Conservation (phyloP, 2,888 invertebrate species). For the Stegana nigrithorax region DNA sequence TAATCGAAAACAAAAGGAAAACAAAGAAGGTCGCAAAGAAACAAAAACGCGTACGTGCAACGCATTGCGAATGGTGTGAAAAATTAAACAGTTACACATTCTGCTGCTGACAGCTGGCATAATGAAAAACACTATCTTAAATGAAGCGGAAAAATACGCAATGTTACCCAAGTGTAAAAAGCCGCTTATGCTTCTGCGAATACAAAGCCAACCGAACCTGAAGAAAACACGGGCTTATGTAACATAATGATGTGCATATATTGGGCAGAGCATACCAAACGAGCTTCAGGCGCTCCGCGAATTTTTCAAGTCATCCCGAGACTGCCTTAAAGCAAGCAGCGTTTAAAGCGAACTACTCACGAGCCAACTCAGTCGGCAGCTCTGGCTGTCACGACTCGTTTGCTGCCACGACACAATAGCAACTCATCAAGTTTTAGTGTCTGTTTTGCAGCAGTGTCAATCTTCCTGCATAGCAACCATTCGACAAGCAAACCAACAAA, state of each 20-base stretch:
- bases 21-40: no score
- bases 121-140: conserved; percentile 45
- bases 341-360: no score
- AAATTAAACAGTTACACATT: conserved; percentile 44
- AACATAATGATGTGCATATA: no score
- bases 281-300: no score
- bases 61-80: conserved; percentile 49
- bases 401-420: neutral
- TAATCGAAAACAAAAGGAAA: no score
- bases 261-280: no score
- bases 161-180: conserved; percentile 47
- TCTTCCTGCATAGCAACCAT: neutral
- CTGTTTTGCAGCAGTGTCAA: neutral
- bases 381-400: no score
- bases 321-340: no score
- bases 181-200: neutral
- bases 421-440: conserved; percentile 13
- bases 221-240: no score
- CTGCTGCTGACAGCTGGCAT: conserved; percentile 52
- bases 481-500: neutral
- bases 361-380: no score
- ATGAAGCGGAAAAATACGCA: conserved; percentile 53
- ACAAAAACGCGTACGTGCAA: conserved; percentile 34
- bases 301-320: no score
- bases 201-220: neutral